A percentile compares a stretch with the other conserved stretches of the same genome.
Conservation (phyloP, 2,113 vertebrate genomes). For the Garra rufa region DNA sequence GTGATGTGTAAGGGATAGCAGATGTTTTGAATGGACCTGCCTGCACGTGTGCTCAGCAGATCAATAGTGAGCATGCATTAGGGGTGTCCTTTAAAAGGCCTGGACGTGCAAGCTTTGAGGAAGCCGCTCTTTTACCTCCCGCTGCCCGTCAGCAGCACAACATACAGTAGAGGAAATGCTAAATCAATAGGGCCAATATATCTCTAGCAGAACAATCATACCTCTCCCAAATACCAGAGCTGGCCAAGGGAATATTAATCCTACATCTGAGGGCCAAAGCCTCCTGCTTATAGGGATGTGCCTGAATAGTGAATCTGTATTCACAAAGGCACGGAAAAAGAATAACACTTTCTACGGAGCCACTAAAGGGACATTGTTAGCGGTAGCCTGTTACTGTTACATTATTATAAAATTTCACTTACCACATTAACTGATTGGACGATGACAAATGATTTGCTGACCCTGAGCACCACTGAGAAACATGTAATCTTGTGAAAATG, state of each 20-base stretch:
- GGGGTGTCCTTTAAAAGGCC: slow-evolving; percentile 71
- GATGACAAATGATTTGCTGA: too few species aligned
- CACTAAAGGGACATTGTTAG: too few species aligned
- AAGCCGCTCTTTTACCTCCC: slow-evolving; percentile 64
- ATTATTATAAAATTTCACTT: too few species aligned
- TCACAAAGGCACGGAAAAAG: too few species aligned
- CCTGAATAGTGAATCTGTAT: too few species aligned
- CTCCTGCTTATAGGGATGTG: neutral
- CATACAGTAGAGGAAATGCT: slow-evolving; percentile 74
- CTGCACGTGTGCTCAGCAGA: slow-evolving; percentile 68
- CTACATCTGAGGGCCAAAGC: neutral
- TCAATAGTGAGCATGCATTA: slow-evolving; percentile 76
- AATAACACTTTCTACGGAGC: too few species aligned
- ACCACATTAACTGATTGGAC: too few species aligned
- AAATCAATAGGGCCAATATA: slow-evolving; percentile 77
- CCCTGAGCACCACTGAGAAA: too few species aligned
- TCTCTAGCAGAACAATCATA: slow-evolving; percentile 67
- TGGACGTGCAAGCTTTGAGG: slow-evolving; percentile 59
- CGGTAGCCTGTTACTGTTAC: too few species aligned
- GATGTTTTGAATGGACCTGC: slow-evolving; percentile 68
- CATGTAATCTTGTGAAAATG: too few species aligned
- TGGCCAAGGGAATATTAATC: slow-evolving; percentile 73
- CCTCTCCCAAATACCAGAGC: slow-evolving; percentile 74
- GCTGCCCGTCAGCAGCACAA: slow-evolving; percentile 57
- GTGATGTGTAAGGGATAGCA: slow-evolving; percentile 55